phyloP scores from a whole-genome alignment of 2,888 invertebrate species.

The Calephelis perditalis region DNA sequence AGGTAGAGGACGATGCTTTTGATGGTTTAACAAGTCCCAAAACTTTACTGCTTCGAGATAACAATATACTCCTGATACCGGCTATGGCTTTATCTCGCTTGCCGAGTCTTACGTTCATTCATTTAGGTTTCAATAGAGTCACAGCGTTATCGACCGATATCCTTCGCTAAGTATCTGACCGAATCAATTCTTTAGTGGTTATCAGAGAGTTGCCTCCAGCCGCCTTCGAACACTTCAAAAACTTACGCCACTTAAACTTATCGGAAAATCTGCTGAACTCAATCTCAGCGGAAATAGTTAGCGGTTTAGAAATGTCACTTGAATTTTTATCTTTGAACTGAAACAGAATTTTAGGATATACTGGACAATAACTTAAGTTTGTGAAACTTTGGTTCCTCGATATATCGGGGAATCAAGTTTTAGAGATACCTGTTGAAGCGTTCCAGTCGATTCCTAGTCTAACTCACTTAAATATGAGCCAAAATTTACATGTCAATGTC shows the following conservation, averaged over 20 bases:
- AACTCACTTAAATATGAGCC: constrained; percentile 85
- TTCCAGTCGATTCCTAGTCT: constrained; percentile 83
- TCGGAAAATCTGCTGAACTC: constrained; percentile 87
- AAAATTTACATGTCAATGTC: constrained; percentile 82
- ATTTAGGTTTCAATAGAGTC: constrained; percentile 91
- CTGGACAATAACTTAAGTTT: constrained; percentile 80
- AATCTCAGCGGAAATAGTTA: constrained; percentile 85
- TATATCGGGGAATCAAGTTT: constrained; percentile 87
- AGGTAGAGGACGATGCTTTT: constrained; percentile 93
- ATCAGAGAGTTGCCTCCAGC: constrained; percentile 90
- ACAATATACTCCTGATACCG: constrained; percentile 91
- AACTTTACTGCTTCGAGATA: constrained; percentile 88
- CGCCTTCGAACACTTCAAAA: constrained; percentile 88
- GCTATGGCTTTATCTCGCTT: constrained; percentile 89
- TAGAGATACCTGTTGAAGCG: constrained; percentile 82
- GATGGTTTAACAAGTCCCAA: constrained; percentile 88
- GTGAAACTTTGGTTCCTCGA: constrained; percentile 83
- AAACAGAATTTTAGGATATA: constrained; percentile 84
- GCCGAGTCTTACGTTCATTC: constrained; percentile 84
- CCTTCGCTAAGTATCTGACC: constrained; percentile 83
- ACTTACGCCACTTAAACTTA: constrained; percentile 84
- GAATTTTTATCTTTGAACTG: constrained; percentile 84
- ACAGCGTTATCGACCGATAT: constrained; percentile 90
- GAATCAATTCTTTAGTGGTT: constrained; percentile 85
- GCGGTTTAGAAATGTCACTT: constrained; percentile 85